Evolutionary conservation across 1,140 invertebrate genomes (phyloP), one percentile per base, ranked within the genome.

Genomic region (Papilio aristodemus): DNA sequence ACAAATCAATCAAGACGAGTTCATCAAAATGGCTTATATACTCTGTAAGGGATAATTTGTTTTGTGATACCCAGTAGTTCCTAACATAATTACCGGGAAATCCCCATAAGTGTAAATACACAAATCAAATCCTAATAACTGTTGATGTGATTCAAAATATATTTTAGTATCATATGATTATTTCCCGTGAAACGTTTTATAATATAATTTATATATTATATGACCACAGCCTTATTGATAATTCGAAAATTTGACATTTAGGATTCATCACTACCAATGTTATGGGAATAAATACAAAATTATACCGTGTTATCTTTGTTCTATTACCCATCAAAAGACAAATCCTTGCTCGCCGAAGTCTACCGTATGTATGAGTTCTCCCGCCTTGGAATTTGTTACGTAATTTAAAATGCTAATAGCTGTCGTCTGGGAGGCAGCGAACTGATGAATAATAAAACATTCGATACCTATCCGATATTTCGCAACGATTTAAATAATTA

Each of bases 371-470:
- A 46, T n/a, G 22, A 66, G 63, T 27, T 66, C 63, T n/a, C 41
- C 41, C 67, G 69, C 57, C 71, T 78, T 78, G 75, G 79, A 79
- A 81, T 81, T 81, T 78, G 79, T 81, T 81, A 79, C 54, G 71
- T 81, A 76, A 81, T 81, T 81, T 81, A 76, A 81, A 81, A 79
- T 81, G 79, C 74, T 79, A 81, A 81, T 81, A 72, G 74, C 67
- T 71, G 69, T 72, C 72, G 75, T 76, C 77, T 79, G 77, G 72
- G 64, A 72, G 54, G 19, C 22, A 68, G 54, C 60, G 63, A 58
- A 11, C 50, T 54, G 75, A 79, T 81, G 79, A 79, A 81, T 81
- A 81, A 81, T 81, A 70, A 76, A 75, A 74, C 71, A 73, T 70
- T 73, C 72, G 70, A 79, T 81, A 76, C 68, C 68, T 71, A 78